Conservation (phyloP, 2,888 invertebrate species). For the Acrocyrtus sp. region DNA sequence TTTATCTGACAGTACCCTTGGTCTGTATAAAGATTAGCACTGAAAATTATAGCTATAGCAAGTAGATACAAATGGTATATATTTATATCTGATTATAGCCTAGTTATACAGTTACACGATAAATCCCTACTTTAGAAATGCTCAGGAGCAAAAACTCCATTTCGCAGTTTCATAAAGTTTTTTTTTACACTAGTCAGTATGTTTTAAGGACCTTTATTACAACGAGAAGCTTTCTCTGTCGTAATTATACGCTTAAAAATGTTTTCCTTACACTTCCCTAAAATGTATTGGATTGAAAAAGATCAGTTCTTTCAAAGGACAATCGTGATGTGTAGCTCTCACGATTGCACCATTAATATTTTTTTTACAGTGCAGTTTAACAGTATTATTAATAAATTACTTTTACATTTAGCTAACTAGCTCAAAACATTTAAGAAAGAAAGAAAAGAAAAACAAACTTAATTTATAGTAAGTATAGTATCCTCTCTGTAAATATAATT, state of each 20-base stretch:
- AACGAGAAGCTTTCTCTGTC: neutral
- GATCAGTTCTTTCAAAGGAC: constrained; percentile 45
- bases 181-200: neutral
- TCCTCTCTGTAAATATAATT: too few relatives aligned
- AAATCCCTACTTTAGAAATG: too few relatives aligned
- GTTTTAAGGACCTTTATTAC: neutral
- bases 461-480: too few relatives aligned
- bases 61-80: neutral
- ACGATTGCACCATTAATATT: too few relatives aligned
- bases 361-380: too few relatives aligned
- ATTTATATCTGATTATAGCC: neutral
- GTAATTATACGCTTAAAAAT: neutral
- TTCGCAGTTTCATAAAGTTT: neutral
- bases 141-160: neutral
- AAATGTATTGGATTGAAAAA: constrained; percentile 40
- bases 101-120: neutral
- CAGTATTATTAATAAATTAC: too few relatives aligned
- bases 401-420: too few relatives aligned
- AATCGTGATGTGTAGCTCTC: too few relatives aligned
- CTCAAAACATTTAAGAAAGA: too few relatives aligned
- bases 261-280: neutral
- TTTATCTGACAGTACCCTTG: neutral
- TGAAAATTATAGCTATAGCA: neutral
- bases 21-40: neutral
- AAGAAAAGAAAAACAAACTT: too few relatives aligned